Evolutionary conservation across 2,797 vertebrate species (phyloP), one percentile per base, ranked within the genome.

Genomic region (Crenuchus spilurus): DNA sequence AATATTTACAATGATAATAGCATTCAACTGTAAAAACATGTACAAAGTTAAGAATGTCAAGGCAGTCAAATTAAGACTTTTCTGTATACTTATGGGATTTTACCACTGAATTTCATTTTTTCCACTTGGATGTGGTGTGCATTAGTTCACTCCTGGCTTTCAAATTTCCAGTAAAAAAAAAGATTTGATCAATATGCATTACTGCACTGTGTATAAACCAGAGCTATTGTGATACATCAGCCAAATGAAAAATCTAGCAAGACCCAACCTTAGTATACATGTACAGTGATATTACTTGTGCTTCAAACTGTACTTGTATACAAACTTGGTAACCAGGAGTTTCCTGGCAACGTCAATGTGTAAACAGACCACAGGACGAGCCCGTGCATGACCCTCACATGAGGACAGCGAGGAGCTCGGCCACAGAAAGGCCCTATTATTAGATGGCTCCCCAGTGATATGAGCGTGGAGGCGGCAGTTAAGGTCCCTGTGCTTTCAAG

Each of bases 371-470:
- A 70, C 35, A 76, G 54, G 62, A 78, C 63, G 49, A 37, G 13
- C 67, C 79, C 75, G 52, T 79, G 52, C 65, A 55, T 77, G 79
- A 83, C 57, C 79, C 77, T 46, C 48, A 61, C 77, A 65, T 80
- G 70, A 85, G 82, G 80, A 84, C 77, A 79, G 70, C 57, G 24
- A 55, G 57, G 72, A 51, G 63, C 57, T 20, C 22, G 31, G 11
- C 37, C 72, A 65, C 55, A 62, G 51, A 76, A 33, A 37, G 48
- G 24, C 35, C 24, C 81, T 68, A 72, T 49, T 54, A 66, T 69
- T 72, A 80, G 46, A 70, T 28, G 4, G 42, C 75, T 28, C 20
- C 52, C 60, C 70, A 74, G 63, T 80, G 35, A 39, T 42, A 14
- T 60, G 46, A 70, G 76, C 63, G 67, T 69, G 55, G 74, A 79